Evolutionary conservation across 1,140 invertebrate genomes (phyloP), one percentile per base, ranked within the genome.

Genomic region (Drosophila auraria): DNA sequence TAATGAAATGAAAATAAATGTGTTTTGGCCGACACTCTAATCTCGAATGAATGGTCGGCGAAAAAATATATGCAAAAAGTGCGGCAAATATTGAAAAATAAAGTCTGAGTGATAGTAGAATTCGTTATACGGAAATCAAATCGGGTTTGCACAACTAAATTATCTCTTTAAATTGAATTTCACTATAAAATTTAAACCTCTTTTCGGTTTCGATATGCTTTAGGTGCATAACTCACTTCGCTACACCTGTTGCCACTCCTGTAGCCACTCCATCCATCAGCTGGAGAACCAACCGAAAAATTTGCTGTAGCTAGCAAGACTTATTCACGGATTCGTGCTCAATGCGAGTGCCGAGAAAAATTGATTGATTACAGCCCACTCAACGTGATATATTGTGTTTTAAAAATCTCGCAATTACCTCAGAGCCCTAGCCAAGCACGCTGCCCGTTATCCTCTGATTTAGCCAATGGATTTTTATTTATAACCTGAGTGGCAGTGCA

Each of bases 1-100:
- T 87, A 87, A 87, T 87, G 83, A 87, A 87, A 87, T 87, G 83
- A 83, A 87, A 87, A 87, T 84, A 87, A 83, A 76, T 87, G 73
- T 66, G 44, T 45, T 50, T 58, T n/a, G 65, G 23, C 20, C 73
- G 58, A 70, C 62, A 65, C 57, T 62, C 59, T 82, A 77, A 87
- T 80, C 70, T 69, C 45, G 58, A 71, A 82, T 86, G 45, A 62
- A 69, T 69, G 71, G 33, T 25, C n/a, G 42, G n/a, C 42, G 49
- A 51, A 63, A 74, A 59, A 42, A 57, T 12, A 20, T 47, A 30
- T 17, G 12, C 70, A 44, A 23, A 75, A 64, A 47, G 59, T 60
- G 53, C 54, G 33, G 2, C 25, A 42, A n/a, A 59, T 58, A 36
- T 11, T 5, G 11, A 17, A 59, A 76, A 65, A 76, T 75, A 70